phyloP scores from a whole-genome alignment of 37 sponge, comb jelly and placozoan genomes.

The Amphimedon queenslandica region DNA sequence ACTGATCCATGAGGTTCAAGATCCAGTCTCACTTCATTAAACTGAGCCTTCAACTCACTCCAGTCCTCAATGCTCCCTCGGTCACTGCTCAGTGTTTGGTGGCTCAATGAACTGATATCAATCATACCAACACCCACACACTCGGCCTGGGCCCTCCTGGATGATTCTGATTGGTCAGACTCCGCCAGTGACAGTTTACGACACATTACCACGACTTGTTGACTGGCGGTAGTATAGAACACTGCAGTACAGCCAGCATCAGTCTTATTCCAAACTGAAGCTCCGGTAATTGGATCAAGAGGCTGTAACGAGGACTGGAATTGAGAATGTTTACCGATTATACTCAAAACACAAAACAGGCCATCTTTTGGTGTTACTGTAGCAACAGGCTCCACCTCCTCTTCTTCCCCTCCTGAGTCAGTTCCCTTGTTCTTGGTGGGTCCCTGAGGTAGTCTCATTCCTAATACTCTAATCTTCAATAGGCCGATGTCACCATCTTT shows the following conservation, averaged over 20 bases:
- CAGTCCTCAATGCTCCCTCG: neutral
- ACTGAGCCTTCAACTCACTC: neutral
- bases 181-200: neutral
- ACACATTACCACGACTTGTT: neutral
- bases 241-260: neutral
- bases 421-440: neutral
- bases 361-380: neutral
- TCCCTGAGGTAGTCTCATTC: neutral
- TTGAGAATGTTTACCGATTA: neutral
- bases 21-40: neutral
- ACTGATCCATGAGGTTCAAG: neutral
- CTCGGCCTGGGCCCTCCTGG: neutral
- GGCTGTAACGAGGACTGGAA: neutral
- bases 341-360: slow-evolving; percentile 6
- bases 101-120: neutral
- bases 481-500: neutral
- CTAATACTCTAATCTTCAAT: neutral
- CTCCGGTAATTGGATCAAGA: neutral
- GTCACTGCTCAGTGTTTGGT: neutral
- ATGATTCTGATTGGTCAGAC: too few species aligned
- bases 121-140: neutral
- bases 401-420: neutral
- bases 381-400: neutral
- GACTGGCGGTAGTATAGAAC: neutral
- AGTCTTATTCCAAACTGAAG: slow-evolving; percentile 4